Conservation (phyloP, 2,888 invertebrate species). For the Monoplex corrugatus region DNA sequence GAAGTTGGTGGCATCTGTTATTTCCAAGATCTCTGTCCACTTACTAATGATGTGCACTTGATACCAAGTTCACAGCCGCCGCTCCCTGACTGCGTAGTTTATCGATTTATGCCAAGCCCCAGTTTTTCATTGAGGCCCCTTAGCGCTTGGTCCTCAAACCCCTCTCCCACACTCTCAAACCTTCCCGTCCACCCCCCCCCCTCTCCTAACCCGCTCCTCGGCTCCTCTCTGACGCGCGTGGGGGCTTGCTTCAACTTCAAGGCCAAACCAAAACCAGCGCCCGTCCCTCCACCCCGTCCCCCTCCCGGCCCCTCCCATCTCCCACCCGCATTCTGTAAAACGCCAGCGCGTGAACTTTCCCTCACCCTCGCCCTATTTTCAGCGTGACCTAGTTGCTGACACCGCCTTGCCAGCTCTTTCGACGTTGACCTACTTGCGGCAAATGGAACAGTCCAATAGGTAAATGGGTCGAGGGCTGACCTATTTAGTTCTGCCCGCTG, state of each 20-base stretch:
- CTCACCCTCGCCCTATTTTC: constrained; percentile 34
- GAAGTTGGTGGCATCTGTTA: not conserved
- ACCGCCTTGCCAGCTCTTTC: not conserved
- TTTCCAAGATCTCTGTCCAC: not conserved
- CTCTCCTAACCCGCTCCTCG: not conserved
- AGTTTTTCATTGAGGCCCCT: not conserved
- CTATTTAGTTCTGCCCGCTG: constrained; percentile 4
- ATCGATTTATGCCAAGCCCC: too few species aligned
- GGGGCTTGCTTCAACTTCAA: too few species aligned
- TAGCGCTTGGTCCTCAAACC: not conserved
- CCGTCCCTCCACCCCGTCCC: not conserved
- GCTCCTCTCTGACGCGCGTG: not conserved
- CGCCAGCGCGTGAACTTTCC: constrained; percentile 26
- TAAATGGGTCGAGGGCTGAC: constrained; percentile 36
- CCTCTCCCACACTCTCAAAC: not conserved
- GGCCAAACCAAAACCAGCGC: too few species aligned
- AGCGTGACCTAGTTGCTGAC: constrained; percentile 34
- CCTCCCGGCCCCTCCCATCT: not conserved
- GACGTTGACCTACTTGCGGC: constrained; percentile 22
- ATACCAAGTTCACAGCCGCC: not conserved
- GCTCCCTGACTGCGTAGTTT: too few species aligned
- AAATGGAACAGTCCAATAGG: constrained; percentile 37
- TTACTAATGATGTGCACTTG: not conserved
- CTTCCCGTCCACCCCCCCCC: not conserved
- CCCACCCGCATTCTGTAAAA: not conserved